Evolutionary conservation across 2,113 vertebrate species (phyloP).

Genomic region (Camelus dromedarius): DNA sequence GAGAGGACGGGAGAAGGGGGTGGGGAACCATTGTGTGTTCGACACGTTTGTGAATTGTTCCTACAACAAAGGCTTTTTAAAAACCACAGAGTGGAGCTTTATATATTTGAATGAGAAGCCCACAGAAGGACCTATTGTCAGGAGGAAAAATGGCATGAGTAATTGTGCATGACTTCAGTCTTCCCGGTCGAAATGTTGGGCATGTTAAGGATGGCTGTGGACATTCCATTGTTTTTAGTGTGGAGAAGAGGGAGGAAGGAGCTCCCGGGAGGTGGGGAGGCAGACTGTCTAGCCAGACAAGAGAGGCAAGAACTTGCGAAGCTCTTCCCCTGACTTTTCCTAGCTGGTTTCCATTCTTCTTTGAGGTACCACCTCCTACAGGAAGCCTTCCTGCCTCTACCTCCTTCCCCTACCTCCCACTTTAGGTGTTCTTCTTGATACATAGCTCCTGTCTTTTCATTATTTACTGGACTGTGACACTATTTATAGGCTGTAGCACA

Average conservation of each 20-base stretch:
- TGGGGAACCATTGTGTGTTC: conserved; percentile 71
- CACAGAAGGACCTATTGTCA: conserved; percentile 75
- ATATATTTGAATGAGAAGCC: conserved; percentile 67
- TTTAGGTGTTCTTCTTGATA: not conserved
- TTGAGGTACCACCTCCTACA: not conserved
- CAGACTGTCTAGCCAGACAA: not conserved
- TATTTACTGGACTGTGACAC: not conserved
- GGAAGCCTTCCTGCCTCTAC: not conserved
- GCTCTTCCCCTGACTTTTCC: not conserved
- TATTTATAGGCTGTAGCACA: not conserved
- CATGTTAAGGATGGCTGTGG: conserved; percentile 31
- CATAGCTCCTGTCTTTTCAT: not conserved
- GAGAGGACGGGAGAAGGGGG: conserved; percentile 10
- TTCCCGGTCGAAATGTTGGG: conserved; percentile 63
- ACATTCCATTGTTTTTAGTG: conserved; percentile 32
- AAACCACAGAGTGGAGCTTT: conserved; percentile 72
- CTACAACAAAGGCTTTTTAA: conserved; percentile 73
- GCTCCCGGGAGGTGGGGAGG: not conserved
- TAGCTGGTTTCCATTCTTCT: not conserved
- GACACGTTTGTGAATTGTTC: conserved; percentile 81
- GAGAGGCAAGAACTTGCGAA: not conserved
- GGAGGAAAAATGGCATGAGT: conserved; percentile 67
- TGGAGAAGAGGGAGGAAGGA: not conserved
- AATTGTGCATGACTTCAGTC: conserved; percentile 78
- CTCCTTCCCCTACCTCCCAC: not conserved